Evolutionary conservation across 2,113 vertebrate species (phyloP).

Genomic region (Gymnocephalus cernua): DNA sequence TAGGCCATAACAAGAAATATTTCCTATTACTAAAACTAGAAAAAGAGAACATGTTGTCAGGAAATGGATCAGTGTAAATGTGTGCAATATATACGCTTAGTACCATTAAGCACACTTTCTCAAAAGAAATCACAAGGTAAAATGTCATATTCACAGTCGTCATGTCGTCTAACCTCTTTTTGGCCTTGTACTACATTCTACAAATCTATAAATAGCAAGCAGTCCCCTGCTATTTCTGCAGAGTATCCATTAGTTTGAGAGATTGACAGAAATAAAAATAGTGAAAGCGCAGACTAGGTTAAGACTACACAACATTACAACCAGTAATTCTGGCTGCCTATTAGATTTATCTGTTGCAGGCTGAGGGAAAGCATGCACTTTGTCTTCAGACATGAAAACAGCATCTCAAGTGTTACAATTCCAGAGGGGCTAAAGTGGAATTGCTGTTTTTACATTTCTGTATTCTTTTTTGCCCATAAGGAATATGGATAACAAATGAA

Average conservation of each 20-base stretch:
- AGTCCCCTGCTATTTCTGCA: slow-evolving; percentile 55
- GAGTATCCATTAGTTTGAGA: slow-evolving; percentile 69
- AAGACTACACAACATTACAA: slow-evolving; percentile 85
- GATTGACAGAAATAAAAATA: slow-evolving; percentile 75
- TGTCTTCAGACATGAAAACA: slow-evolving; percentile 86
- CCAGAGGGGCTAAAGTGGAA: slow-evolving; percentile 86
- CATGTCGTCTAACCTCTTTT: slow-evolving; percentile 30
- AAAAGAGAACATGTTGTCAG: background rate
- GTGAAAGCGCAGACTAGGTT: slow-evolving; percentile 75
- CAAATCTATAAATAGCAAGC: slow-evolving; percentile 68
- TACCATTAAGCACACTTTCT: background rate
- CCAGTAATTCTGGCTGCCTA: slow-evolving; percentile 85
- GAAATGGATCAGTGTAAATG: background rate
- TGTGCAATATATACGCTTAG: background rate
- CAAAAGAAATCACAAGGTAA: background rate
- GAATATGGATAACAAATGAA: slow-evolving; percentile 94
- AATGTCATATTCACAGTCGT: background rate
- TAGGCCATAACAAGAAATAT: background rate
- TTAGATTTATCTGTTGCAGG: slow-evolving; percentile 84
- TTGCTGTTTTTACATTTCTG: slow-evolving; percentile 89
- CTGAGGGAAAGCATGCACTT: slow-evolving; percentile 80
- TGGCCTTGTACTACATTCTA: slow-evolving; percentile 52
- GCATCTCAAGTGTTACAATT: slow-evolving; percentile 84
- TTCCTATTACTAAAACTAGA: background rate
- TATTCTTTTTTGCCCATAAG: slow-evolving; percentile 90